Base-by-base conservation (phyloP, 2,113 vertebrate genomes). In the Pituophis catenifer region DNA sequence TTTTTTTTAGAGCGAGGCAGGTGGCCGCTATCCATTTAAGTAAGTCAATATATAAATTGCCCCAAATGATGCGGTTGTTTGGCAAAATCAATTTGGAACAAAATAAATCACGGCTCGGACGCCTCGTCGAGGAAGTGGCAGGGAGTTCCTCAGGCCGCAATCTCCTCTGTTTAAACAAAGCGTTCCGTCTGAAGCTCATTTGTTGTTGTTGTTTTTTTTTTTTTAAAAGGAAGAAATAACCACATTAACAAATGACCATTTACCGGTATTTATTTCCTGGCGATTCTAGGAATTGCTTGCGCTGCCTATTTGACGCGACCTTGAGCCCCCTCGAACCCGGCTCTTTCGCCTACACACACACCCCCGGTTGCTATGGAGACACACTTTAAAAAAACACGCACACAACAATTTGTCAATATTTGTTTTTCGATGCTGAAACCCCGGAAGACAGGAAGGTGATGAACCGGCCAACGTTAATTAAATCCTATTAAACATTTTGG, bases 271-370 rank as follows among this genome's bases (percentile, higher is more conserved):
- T 2, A 29, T 70, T 70, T 70, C 11, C 29, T 70, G 62, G 11
- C 29, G 29, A n/a, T 70, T 70, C 29, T 70, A n/a, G 29, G 62
- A 70, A 70, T 70, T 70, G 62, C n/a, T 70, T 70, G 62, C 62
- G 0, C 4, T 29, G 62, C 5, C 11, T 13, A 29, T 11, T 70
- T 70, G 10, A 70, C 1, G 29, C 5, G 62, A n/a, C 29, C 29
- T 13, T 26, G 11, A 70, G 29, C 1, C 11, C 26, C 12, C 62
- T 70, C 29, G 62, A 70, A 70, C 29, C 12, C 62, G 29, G 26
- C 26, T 70, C 29, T 70, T 13, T 2, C 0, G 1, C 3, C 11
- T 7, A 6, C 8, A n/a, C 38, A 38, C 44, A n/a, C 44, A 3
- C 44, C 4, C 57, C 8, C 58, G 2, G 62, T 70, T 70, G 62